Conservation (phyloP, 1,140 invertebrate genomes). For the Antheraea pernyi region DNA sequence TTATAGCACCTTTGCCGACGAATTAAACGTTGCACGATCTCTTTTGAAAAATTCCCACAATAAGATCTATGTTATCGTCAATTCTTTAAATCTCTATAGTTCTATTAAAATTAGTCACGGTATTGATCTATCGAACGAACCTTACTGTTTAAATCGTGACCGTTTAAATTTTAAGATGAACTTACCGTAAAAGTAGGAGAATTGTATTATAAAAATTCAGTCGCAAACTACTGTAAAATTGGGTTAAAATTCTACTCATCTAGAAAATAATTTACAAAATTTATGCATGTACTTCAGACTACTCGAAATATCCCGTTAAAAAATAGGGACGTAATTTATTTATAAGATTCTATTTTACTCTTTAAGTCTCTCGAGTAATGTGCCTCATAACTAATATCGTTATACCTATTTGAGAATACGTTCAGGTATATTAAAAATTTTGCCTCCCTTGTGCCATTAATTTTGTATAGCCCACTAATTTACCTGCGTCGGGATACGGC, state of each 20-base stretch:
- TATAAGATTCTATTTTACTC: conserved; percentile 33
- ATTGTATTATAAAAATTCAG: conserved; percentile 73
- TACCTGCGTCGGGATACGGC: conserved; percentile 48
- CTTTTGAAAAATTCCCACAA: conserved; percentile 34
- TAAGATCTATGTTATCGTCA: conserved; percentile 59
- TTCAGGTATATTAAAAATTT: conserved; percentile 41
- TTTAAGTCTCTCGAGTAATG: conserved; percentile 51
- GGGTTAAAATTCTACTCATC: conserved; percentile 56
- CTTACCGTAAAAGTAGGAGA: conserved; percentile 66
- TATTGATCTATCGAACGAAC: conserved; percentile 48
- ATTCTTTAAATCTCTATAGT: conserved; percentile 53
- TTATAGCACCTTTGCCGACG: conserved; percentile 68
- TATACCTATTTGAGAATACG: conserved; percentile 34
- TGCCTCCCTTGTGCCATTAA: conserved; percentile 76
- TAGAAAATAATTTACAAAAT: conserved; percentile 75
- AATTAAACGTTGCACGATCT: conserved; percentile 46
- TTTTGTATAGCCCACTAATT: conserved; percentile 59
- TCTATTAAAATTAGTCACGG: conserved; percentile 55
- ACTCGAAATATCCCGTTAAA: conserved; percentile 49
- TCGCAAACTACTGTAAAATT: conserved; percentile 70
- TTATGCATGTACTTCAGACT: conserved; percentile 31
- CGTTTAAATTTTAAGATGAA: conserved; percentile 49
- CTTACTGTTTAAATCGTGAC: conserved; percentile 51
- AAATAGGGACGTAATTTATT: conserved; percentile 43
- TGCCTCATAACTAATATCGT: conserved; percentile 52